Conservation (phyloP, 2,113 vertebrate species). For the Odontophorus gujanensis region DNA sequence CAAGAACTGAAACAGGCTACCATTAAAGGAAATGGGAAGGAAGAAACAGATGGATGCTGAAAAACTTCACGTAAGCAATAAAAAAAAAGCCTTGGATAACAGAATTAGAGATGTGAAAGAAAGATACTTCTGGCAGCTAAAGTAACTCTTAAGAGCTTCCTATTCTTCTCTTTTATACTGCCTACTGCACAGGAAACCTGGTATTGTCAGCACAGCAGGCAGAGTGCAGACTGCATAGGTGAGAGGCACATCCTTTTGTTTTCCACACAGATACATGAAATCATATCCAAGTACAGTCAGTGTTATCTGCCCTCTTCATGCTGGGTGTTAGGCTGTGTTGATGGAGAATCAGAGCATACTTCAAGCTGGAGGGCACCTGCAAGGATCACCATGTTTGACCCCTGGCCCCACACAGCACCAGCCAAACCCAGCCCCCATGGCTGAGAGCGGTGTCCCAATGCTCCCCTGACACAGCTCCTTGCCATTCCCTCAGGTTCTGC, state of each 20-base stretch:
- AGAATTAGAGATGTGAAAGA: neutral
- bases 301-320: neutral
- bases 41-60: neutral
- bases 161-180: neutral
- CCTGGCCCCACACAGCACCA: too few species aligned
- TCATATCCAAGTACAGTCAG: neutral
- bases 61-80: neutral
- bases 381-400: too few species aligned
- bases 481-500: too few species aligned
- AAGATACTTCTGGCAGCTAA: neutral
- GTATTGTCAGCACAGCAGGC: neutral
- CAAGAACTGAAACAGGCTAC: neutral
- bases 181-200: neutral
- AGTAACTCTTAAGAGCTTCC: neutral
- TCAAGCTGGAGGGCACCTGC: too few species aligned
- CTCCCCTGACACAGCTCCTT: too few species aligned
- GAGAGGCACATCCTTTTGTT: neutral
- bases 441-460: too few species aligned
- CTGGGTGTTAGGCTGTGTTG: neutral
- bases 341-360: neutral
- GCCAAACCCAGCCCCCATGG: too few species aligned
- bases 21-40: neutral
- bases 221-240: neutral
- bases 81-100: neutral
- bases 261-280: neutral